Evolutionary conservation across 1,140 invertebrate genomes (phyloP).

Genomic region (Drosophila tani): DNA sequence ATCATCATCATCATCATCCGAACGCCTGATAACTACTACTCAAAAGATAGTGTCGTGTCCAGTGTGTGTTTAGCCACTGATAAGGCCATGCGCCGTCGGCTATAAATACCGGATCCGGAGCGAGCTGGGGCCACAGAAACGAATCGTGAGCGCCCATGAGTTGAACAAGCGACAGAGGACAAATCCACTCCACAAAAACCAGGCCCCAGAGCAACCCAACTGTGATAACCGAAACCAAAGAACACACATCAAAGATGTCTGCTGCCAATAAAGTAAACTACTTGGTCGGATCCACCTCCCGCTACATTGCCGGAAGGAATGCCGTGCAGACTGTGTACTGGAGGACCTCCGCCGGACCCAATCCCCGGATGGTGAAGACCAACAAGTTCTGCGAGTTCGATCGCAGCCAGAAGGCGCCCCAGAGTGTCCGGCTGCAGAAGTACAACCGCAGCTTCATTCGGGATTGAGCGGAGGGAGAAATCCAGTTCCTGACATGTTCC

Average conservation of each 20-base stretch:
- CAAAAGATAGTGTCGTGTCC: conserved; percentile 36
- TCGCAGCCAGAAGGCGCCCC: conserved; percentile 59
- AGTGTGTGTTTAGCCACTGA: conserved; percentile 26
- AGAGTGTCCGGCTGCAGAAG: conserved; percentile 63
- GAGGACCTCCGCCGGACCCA: conserved; percentile 86
- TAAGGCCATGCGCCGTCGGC: conserved; percentile 38
- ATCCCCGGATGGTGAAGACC: conserved; percentile 87
- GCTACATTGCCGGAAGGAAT: conserved; percentile 89
- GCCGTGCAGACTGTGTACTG: conserved; percentile 90
- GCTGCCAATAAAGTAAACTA: conserved; percentile 85
- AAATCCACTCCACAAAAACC: conserved; percentile 14
- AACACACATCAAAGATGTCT: conserved; percentile 57
- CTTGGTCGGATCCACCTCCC: conserved; percentile 87
- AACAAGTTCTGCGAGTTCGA: conserved; percentile 87
- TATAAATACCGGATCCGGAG: conserved; percentile 54
- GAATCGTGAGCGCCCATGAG: conserved; percentile 38
- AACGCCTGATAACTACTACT: conserved; percentile 54
- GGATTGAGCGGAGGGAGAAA: conserved; percentile 12
- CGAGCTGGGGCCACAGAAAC: conserved; percentile 49
- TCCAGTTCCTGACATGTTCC: conserved; percentile 52
- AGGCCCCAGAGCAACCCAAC: conserved; percentile 35
- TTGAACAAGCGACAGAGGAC: conserved; percentile 10
- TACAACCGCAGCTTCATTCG: conserved; percentile 59
- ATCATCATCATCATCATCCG: conserved; percentile 13
- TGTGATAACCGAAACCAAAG: conserved; percentile 48